Evolutionary conservation across 1,140 invertebrate genomes (phyloP).

Genomic region (Lineus longissimus): DNA sequence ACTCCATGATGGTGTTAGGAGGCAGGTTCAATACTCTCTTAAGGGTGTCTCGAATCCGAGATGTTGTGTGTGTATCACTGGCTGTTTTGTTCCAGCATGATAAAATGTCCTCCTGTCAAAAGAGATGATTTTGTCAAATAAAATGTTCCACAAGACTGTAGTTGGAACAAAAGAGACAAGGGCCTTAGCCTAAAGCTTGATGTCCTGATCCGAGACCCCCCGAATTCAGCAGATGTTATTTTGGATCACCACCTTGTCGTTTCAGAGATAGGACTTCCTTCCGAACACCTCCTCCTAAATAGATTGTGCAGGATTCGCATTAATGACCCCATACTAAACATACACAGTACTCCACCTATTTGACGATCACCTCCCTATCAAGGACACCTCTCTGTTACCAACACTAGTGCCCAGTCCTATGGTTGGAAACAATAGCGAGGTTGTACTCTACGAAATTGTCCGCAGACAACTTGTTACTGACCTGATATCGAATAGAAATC

Average conservation of each 20-base stretch:
- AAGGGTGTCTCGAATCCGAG: constrained; percentile 88
- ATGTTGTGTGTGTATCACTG: constrained; percentile 78
- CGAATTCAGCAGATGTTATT: no score
- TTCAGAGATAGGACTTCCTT: no score
- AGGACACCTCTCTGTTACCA: no score
- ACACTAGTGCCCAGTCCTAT: no score
- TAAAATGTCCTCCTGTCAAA: constrained; percentile 88
- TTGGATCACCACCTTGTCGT: no score
- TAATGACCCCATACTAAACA: no score
- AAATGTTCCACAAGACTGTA: neutral
- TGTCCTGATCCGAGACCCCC: neutral
- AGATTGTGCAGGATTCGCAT: no score
- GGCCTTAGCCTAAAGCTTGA: neutral
- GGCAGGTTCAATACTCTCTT: constrained; percentile 92
- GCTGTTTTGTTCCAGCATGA: constrained; percentile 97
- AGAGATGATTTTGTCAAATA: neutral
- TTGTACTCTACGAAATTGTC: neutral
- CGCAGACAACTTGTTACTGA: constrained; percentile 43
- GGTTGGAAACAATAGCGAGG: no score
- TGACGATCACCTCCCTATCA: no score
- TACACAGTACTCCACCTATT: no score
- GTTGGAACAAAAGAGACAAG: neutral
- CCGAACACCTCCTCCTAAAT: no score
- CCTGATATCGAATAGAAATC: constrained; percentile 88
- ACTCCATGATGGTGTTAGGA: constrained; percentile 87